These are phyloP conservation scores for Lycaena phlaeas DNA, from an alignment of 2,888 invertebrate genomes.

Conservation along the genomic window DNA sequence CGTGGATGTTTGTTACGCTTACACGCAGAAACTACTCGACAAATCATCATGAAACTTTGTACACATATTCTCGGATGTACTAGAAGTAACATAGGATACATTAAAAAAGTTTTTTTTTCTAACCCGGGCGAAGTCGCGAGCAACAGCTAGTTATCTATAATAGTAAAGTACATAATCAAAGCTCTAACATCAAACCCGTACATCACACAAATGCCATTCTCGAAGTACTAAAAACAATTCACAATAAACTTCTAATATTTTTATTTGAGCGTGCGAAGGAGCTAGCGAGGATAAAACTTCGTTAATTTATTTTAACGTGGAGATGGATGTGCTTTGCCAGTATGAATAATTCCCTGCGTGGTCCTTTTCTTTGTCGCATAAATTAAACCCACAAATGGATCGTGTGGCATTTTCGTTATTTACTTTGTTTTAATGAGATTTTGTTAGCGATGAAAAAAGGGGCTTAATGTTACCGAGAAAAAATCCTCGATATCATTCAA, in stretches of 20 bases:
- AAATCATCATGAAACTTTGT: too few species aligned
- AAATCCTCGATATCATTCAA: background rate
- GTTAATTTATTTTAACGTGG: conserved; percentile 21
- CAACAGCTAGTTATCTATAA: too few species aligned
- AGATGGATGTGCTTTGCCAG: conserved; percentile 30
- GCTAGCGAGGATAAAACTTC: conserved; percentile 9
- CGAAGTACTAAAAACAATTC: too few species aligned
- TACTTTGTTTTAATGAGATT: conserved; percentile 24
- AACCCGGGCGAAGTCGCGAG: too few species aligned
- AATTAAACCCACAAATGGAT: conserved; percentile 24
- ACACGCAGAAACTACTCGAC: too few species aligned
- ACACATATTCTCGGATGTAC: too few species aligned
- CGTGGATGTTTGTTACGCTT: too few species aligned
- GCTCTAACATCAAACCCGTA: too few species aligned
- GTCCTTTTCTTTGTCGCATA: conserved; percentile 24
- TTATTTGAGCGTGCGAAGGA: conserved; percentile 7
- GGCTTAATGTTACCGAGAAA: background rate
- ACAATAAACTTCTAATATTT: background rate
- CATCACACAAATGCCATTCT: too few species aligned
- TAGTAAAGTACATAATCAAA: too few species aligned
- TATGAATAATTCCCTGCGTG: conserved; percentile 29
- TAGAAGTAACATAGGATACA: too few species aligned
- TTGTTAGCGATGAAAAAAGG: conserved; percentile 13
- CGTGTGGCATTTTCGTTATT: conserved; percentile 23
- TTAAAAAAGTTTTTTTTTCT: too few species aligned